Evolutionary conservation across 2,797 vertebrate species (phyloP), one percentile per base, ranked within the genome.

Genomic region (Manis crassicaudata): DNA sequence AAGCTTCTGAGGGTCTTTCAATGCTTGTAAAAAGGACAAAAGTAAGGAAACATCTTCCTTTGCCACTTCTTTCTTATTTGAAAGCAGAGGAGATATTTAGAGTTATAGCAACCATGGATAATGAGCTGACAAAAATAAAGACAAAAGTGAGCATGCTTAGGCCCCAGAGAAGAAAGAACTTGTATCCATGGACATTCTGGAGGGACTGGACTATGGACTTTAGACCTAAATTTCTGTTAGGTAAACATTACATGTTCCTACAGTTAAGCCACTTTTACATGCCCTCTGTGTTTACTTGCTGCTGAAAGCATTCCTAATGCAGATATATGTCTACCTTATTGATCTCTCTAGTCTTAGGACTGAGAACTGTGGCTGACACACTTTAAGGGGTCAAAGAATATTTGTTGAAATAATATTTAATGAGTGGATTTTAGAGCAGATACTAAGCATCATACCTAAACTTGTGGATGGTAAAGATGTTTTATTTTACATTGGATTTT

Each of bases 401-500:
- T 60, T 65, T 35, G 3, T 37, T 73, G 32, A 86, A 94, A 94
- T 29, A 82, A 63, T 21, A 88, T 83, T 62, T 29, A 90, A 50
- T 76, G n/a, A 90, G 37, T 43, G 3, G 32, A 27, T 82, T 86
- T 93, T 85, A 91, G 27, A 54, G 79, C 10, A 84, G 60, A 90
- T 37, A 88, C 20, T 70, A 84, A 46, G 6, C 29, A 37, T 88
- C 60, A 35, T 25, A 82, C 9, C 16, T 75, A 40, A 89, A 73
- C 3, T 67, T 86, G 40, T 79, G 35, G 4, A 2, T 67, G 46
- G 23, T 25, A 68, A 83, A 68, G 37, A 52, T 40, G 27, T 68
- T 76, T 73, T 82, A 72, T 75, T 73, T 95, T 79, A 58, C 75
- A 77, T 27, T 87, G 56, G 60, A 76, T 65, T 82, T 76, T 88